Conservation (phyloP, 2,888 invertebrate genomes). For the Amaurobius ferox region DNA sequence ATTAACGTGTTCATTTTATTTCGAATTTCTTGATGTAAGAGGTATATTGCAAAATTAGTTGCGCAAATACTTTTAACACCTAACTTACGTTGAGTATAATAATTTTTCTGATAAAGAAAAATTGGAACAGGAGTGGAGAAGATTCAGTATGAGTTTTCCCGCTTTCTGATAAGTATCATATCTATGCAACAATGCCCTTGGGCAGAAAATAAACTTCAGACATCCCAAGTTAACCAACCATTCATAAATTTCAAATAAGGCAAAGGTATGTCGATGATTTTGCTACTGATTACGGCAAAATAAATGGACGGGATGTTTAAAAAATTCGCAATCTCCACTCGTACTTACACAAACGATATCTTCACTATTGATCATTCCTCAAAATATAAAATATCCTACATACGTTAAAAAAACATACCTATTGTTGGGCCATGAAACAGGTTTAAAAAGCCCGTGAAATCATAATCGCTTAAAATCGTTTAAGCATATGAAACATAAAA, state of each 20-base stretch:
- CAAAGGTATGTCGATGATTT: not conserved
- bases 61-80: no score
- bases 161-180: not conserved
- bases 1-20: no score
- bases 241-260: not conserved
- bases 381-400: conserved; percentile 10
- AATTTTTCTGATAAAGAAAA: no score
- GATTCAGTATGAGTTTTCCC: not conserved
- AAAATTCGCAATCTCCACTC: not conserved
- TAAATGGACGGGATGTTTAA: not conserved
- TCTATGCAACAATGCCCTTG: not conserved
- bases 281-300: not conserved
- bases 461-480: conserved; percentile 45
- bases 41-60: no score
- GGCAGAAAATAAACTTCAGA: not conserved
- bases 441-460: conserved; percentile 22
- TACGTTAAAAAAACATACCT: not conserved
- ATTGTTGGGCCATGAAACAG: not conserved
- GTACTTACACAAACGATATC: not conserved
- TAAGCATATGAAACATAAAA: conserved; percentile 51
- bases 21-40: no score
- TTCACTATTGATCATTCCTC: not conserved
- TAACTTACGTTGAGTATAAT: no score
- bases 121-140: no score
- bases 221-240: not conserved